Evolutionary conservation across 2,888 invertebrate genomes (phyloP), one percentile per base, ranked within the genome.

Genomic region (Ophion ventricosus): DNA sequence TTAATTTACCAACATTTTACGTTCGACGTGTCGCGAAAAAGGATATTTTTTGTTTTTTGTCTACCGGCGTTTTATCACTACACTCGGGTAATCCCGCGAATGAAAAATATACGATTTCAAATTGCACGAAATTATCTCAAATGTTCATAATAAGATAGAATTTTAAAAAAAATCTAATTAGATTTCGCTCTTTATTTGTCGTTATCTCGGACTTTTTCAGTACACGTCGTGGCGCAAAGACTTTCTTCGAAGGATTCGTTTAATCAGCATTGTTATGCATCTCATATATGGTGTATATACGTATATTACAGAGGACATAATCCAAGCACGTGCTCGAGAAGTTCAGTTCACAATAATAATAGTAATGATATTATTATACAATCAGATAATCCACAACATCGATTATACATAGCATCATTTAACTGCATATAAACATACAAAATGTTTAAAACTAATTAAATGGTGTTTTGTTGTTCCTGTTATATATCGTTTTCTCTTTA

Each of bases 381-480:
- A 89, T 90, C 87, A 87, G 87, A 87, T 87, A 86, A 87, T 89
- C 86, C 75, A 81, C 81, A 84, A 90, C 88, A 88, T 87, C 87
- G 88, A 90, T 90, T 88, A 89, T 87, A 84, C 89, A 89, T 80
- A 67, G 40, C 85, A 88, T 91, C 87, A 91, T 91, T 91, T 91
- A 91, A 91, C 91, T 91, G 91, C 91, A 91, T 91, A 91, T 91
- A 91, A 91, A 91, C 89, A 89, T 91, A 91, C 88, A 91, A 91
- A 91, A 91, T 82, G 88, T 89, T 90, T 86, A 89, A 89, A 89
- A 88, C 88, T 90, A 89, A 87, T 87, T 87, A 86, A 87, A 86
- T 87, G 84, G 86, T 83, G 80, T 81, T 84, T 81, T 79, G 82
- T 80, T 74, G 56, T 86, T 70, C 67, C 75, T 82, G 74, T 80